A percentile compares a stretch with the other conserved stretches of the same genome.
Evolutionary conservation across 2,113 vertebrate genomes (phyloP).

Genomic region (Halichoeres trimaculatus): DNA sequence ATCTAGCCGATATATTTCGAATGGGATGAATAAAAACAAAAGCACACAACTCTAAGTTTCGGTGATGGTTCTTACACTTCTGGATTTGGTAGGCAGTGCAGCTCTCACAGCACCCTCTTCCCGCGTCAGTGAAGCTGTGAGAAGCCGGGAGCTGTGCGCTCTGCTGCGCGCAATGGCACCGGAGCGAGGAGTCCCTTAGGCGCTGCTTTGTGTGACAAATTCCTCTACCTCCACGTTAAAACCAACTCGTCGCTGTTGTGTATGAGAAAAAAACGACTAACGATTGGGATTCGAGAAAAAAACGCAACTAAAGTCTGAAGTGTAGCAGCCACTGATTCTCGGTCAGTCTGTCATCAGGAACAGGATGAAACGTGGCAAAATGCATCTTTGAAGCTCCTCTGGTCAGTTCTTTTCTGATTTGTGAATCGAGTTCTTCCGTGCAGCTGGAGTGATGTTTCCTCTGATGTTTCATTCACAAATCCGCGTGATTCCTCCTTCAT

Average conservation of each 20-base stretch:
- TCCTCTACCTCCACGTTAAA: not conserved
- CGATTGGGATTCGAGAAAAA: not conserved
- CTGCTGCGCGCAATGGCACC: conserved; percentile 28
- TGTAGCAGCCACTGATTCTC: no score
- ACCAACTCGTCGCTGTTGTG: not conserved
- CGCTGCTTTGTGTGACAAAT: not conserved
- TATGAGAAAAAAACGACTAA: no score
- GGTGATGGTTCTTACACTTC: not conserved
- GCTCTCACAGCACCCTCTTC: no score
- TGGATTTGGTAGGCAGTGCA: not conserved
- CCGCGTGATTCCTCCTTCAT: conserved; percentile 16
- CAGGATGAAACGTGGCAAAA: not conserved
- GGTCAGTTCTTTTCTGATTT: not conserved
- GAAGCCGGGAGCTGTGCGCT: conserved; percentile 5
- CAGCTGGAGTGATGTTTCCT: not conserved
- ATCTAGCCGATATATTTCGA: no score
- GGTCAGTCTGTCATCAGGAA: not conserved
- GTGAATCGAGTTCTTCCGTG: not conserved
- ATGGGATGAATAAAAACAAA: no score
- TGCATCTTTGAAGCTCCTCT: not conserved
- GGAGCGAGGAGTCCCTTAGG: not conserved
- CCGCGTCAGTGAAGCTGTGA: not conserved
- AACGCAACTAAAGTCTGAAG: not conserved
- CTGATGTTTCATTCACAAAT: conserved; percentile 57
- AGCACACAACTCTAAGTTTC: not conserved